Conservation (phyloP, 2,113 vertebrate species). For the Phoenicopterus ruber region DNA sequence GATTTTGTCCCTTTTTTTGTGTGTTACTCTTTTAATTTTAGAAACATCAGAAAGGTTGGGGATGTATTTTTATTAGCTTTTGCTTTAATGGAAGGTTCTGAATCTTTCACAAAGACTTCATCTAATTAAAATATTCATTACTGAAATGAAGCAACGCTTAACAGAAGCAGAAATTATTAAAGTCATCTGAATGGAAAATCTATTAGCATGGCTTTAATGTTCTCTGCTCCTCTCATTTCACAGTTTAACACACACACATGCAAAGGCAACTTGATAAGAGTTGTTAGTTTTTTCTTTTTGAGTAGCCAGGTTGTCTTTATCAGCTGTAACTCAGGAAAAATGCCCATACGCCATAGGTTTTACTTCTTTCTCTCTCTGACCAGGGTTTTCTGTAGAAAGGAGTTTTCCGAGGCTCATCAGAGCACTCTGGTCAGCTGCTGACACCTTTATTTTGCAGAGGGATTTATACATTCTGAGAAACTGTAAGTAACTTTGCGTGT, state of each 20-base stretch:
- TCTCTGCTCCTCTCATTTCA: neutral
- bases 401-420: neutral
- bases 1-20: neutral
- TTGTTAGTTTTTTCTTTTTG: neutral
- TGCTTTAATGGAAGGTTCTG: neutral
- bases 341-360: neutral
- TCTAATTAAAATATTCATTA: slow-evolving; percentile 39
- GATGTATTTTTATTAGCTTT: neutral
- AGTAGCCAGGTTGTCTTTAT: neutral
- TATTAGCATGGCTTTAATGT: neutral
- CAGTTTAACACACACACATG: neutral
- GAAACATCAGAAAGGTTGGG: neutral
- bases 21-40: neutral
- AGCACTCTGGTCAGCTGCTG: neutral
- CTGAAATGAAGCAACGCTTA: neutral
- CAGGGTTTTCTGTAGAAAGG: neutral
- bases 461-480: neutral
- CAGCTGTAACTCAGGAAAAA: neutral
- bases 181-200: neutral
- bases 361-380: neutral
- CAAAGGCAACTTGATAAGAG: neutral
- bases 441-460: neutral
- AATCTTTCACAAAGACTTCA: neutral
- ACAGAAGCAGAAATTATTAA: neutral
- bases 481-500: neutral